Percentiles rank a stretch among this genome's conserved stretches.
Conservation (phyloP, 2,797 vertebrate genomes). For the Pseudochaenichthys georgianus region DNA sequence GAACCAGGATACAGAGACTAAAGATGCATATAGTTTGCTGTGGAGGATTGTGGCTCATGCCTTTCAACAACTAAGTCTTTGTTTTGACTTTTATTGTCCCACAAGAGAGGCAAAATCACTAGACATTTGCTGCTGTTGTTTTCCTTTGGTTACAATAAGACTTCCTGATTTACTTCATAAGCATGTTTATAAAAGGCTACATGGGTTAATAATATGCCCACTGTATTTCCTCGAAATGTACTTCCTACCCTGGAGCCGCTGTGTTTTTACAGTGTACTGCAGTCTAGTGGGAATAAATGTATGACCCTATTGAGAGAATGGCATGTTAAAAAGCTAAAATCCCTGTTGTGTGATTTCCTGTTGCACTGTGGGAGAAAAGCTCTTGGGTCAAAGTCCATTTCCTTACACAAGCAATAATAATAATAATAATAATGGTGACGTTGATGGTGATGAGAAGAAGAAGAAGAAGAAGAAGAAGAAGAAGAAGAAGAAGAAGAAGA, state of each 20-base stretch:
- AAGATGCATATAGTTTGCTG: slow-evolving; percentile 33
- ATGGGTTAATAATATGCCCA: slow-evolving; percentile 13
- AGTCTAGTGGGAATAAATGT: slow-evolving; percentile 41
- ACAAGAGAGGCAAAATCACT: neutral
- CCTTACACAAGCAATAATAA: slow-evolving; percentile 21
- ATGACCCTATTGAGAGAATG: slow-evolving; percentile 44
- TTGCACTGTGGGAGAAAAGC: slow-evolving; percentile 56
- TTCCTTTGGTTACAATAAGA: slow-evolving; percentile 17
- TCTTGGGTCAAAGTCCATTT: slow-evolving; percentile 50
- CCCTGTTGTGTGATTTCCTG: slow-evolving; percentile 69
- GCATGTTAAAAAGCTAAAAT: slow-evolving; percentile 66
- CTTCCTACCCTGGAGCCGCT: slow-evolving; percentile 7
- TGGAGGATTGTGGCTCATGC: slow-evolving; percentile 9
- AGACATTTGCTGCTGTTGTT: neutral
- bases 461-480: neutral
- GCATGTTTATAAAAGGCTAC: slow-evolving; percentile 12
- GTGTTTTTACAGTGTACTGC: slow-evolving; percentile 27
- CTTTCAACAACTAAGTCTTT: slow-evolving; percentile 34
- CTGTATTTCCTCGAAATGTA: slow-evolving; percentile 18
- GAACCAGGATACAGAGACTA: slow-evolving; percentile 30
- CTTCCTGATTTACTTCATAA: slow-evolving; percentile 31
- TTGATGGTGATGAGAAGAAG: neutral
- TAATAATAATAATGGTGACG: too few relatives aligned
- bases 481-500: neutral
- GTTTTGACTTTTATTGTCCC: neutral